Base-by-base conservation (phyloP, 2,113 vertebrate genomes). In the Cichladusa arquata region DNA sequence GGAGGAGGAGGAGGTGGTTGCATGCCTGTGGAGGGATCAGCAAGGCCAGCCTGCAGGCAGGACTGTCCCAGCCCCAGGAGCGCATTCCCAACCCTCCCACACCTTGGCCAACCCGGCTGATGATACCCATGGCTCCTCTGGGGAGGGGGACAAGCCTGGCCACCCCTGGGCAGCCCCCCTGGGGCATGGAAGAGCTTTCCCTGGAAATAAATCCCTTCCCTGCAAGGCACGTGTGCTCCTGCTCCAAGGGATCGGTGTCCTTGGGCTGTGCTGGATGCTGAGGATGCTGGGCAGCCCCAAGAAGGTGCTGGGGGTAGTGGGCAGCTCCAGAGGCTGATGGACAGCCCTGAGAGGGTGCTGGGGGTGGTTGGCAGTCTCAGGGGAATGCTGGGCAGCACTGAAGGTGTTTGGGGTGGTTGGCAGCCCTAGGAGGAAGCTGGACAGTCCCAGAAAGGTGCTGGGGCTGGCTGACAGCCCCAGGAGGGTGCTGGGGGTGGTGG, bases 71-170 rank as follows among this genome's bases (percentile, higher is more conserved):
- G 69, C 24, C 71, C 24, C 51, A 23, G 53, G 17, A 80, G 12
- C 12, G 6, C 0, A 0, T 19, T 50, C 42, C 33, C 34, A 22
- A 11, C 19, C 33, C 42, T 33, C 38, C 42, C 24, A 9, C 3
- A 1, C 79, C 14, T n/a, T 5, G 33, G 9, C 40, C 66, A 58
- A 5, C 61, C 57, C 6, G 7, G 18, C 14, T 60, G 9, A 6
- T 0, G 16, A 7, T 81, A 50, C 13, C 24, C 5, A 4, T 1
- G 58, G 53, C 24, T 76, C 25, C 20, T 51, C 31, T 5, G 28
- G 50, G 56, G 18, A 45, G 11, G 9, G 23, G 18, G 18, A 8
- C 13, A 8, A 61, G 9, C 23, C 28, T 73, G 72, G 7, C 5
- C 3, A 10, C 9, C 6, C 29, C 53, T 0, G 26, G 14, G 28